Percentiles rank a stretch among this genome's conserved stretches.
These are phyloP conservation scores for Meloidogyne floridensis DNA, from an alignment of 1,140 invertebrate species.

Conservation along the genomic window DNA sequence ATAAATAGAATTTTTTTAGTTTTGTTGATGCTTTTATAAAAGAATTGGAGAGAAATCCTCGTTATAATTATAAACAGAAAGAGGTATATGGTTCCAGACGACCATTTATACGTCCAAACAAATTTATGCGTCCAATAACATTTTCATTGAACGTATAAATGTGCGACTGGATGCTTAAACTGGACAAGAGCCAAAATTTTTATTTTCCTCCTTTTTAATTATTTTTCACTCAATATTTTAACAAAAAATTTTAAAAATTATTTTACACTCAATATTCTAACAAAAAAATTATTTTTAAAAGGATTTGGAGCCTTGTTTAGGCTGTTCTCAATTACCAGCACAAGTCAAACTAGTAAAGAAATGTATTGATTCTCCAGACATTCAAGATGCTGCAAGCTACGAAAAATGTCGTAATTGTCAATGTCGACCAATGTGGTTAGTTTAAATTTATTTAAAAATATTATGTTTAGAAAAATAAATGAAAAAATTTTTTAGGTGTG, in stretches of 20 bases:
- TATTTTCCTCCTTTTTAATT: no score
- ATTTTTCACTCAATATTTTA: no score
- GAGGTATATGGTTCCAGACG: background rate
- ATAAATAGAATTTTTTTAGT: conserved; percentile 9
- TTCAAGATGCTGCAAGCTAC: conserved; percentile 27
- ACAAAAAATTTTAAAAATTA: background rate
- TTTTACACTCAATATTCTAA: background rate
- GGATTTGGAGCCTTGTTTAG: conserved; percentile 40
- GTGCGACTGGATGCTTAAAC: no score
- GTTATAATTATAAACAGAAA: background rate
- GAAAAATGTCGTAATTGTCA: conserved; percentile 30
- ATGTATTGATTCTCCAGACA: conserved; percentile 26
- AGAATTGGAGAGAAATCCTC: conserved; percentile 26
- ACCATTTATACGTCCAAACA: no score
- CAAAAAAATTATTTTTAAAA: background rate
- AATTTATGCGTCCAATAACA: no score
- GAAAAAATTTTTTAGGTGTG: conserved; percentile 32
- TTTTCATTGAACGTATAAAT: no score
- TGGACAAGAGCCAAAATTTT: no score
- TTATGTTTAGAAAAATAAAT: no score
- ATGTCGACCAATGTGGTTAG: conserved; percentile 43
- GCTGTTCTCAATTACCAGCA: conserved; percentile 26
- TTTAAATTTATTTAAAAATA: background rate
- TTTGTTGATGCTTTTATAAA: conserved; percentile 41
- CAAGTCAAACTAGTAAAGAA: conserved; percentile 35